A percentile compares a stretch with the other conserved stretches of the same genome.
phyloP scores from a whole-genome alignment of 35 echinoderm and acorn worm genomes.

The Amphiura filiformis region DNA sequence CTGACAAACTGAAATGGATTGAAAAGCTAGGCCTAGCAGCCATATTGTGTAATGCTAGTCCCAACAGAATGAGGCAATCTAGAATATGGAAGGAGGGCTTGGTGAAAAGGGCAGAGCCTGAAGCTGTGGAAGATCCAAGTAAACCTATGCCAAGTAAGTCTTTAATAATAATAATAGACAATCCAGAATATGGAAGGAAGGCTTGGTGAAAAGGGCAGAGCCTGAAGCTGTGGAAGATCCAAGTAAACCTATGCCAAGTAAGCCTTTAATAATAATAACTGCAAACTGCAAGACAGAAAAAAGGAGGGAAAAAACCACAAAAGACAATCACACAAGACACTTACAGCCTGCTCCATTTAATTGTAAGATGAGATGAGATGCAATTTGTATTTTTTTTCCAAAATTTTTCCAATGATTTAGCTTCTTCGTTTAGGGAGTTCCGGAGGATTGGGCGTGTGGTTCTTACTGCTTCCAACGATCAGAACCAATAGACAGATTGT shows the following conservation, averaged over 20 bases:
- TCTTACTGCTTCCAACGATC: too few species aligned
- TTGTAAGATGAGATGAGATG: too few species aligned
- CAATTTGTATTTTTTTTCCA: too few species aligned
- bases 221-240: background rate
- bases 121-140: background rate
- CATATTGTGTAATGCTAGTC: conserved; percentile 12
- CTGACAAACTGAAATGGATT: conserved; percentile 21
- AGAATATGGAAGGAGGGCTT: conserved; percentile 3
- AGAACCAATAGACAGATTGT: too few species aligned
- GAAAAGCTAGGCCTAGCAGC: conserved; percentile 40
- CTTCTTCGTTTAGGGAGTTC: too few species aligned
- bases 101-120: background rate
- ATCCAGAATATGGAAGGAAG: conserved; percentile 23
- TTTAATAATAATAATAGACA: conserved; percentile 19
- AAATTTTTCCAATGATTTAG: too few species aligned
- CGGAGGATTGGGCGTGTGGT: too few species aligned
- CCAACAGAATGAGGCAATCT: conserved; percentile 27
- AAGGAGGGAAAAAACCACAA: too few species aligned
- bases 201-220: background rate
- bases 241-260: conserved; percentile 15
- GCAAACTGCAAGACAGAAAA: conserved; percentile 25
- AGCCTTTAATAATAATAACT: background rate
- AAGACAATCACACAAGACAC: too few species aligned
- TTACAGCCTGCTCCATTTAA: too few species aligned
- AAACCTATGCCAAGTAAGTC: conserved; percentile 27